Evolutionary conservation across 2,888 invertebrate genomes (phyloP).

Genomic region (Tetranychus truncatus): DNA sequence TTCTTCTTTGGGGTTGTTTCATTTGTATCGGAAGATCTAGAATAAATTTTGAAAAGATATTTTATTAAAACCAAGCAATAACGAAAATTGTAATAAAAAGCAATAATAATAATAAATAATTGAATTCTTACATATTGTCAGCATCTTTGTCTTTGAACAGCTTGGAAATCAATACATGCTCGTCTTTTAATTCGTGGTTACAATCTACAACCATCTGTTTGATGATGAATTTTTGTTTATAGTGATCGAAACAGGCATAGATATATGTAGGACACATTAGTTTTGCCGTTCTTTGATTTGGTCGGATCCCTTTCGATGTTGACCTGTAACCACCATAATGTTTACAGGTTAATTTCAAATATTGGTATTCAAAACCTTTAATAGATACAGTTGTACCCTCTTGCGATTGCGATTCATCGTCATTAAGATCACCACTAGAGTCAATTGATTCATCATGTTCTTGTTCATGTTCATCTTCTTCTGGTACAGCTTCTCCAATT

Average conservation of each 20-base stretch:
- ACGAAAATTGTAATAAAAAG: not conserved
- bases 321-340: constrained; percentile 9
- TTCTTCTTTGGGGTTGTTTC: constrained; percentile 3
- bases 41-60: not conserved
- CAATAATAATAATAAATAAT: too few species aligned
- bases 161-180: constrained; percentile 1
- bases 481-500: not conserved
- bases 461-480: not conserved
- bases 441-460: not conserved
- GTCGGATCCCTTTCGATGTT: not conserved
- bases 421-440: not conserved
- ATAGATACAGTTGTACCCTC: not conserved
- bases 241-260: constrained; percentile 7
- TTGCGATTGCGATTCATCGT: not conserved
- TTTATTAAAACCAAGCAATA: not conserved
- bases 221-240: constrained; percentile 9
- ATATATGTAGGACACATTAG: constrained; percentile 5
- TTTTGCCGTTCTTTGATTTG: constrained; percentile 7
- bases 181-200: constrained; percentile 12
- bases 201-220: constrained; percentile 9
- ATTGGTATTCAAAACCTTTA: constrained; percentile 6
- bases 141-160: not conserved
- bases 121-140: not conserved
- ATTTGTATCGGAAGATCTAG: not conserved
- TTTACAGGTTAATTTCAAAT: constrained; percentile 11